Evolutionary conservation across 1,140 invertebrate species (phyloP), one percentile per base, ranked within the genome.

Genomic region (Ectropis grisescens): DNA sequence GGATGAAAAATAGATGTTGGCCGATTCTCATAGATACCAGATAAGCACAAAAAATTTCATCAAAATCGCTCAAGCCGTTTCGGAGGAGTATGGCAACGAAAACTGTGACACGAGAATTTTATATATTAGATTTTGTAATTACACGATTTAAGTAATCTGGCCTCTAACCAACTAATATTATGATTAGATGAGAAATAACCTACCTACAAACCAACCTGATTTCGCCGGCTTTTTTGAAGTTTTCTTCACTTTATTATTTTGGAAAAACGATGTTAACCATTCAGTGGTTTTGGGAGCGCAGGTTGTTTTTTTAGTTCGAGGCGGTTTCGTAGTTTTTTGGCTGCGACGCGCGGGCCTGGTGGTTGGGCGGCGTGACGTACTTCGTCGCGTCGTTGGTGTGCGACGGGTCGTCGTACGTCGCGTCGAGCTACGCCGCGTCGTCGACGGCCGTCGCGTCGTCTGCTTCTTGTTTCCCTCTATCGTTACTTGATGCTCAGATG

Each of bases 191-290:
- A n/a, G n/a, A n/a, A n/a, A n/a, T n/a, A n/a, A 72, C 71, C 46
- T 60, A 71, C 65, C 69, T 62, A 57, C 25, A 48, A 72, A 74
- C 71, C 61, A 72, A 75, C 64, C 66, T 69, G 70, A 42, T 53
- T 65, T 72, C 33, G 40, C 42, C 46, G 70, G 58, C 14, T 57
- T 68, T 32, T 68, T 64, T 1, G 62, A 41, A 12, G 56, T 41
- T 11, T 59, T 71, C 23, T 75, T 58, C 19, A 55, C 30, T 34
- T 64, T 50, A 13, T 57, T 62, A 26, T 58, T 45, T 39, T 60
- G 35, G 40, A 75, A 69, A 39, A 66, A 66, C 14, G 52, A 48
- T 2, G 66, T 54, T 13, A 75, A 23, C 60, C 60, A 78, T 13
- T 58, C 68, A n/a, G 59, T 26, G 19, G 41, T 49, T 41, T 70